Evolutionary conservation across 2,888 invertebrate genomes (phyloP), one percentile per base, ranked within the genome.

Genomic region (Smittia aterrima): DNA sequence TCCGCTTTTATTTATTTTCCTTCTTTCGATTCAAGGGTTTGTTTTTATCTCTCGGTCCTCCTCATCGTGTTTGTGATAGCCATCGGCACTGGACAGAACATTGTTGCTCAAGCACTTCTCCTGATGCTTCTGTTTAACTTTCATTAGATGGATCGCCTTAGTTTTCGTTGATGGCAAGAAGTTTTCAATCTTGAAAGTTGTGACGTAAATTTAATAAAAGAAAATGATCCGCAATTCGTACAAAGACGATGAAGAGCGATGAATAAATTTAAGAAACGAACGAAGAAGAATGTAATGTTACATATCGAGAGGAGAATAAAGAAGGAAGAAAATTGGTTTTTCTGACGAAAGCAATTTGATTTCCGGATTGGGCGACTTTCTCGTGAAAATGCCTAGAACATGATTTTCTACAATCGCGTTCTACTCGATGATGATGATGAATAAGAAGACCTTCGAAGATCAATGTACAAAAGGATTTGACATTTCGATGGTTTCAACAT

Each of bases 271-370:
- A 18, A 32, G 27, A 54, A 53, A 53, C 25, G 22, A 47, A 71
- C 47, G 47, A 71, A 32, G 54, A 67, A 38, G 22, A 24, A 70
- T 70, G 47, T 70, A 38, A 38, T 32, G 38, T 13, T 40, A 20
- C 32, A 18, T 18, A 40, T 67, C 47, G 38, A 20, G 18, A n/a
- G 13, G 20, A 16, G 20, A 22, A 18, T n/a, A 3, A n/a, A 66
- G n/a, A 66, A 16, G 25, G 47, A 25, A 13, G 53, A 70, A 70
- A 70, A 71, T 71, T 71, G 70, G 32, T 67, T 67, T 67, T 67
- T 67, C 38, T 18, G 18, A 2, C 22, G 67, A 67, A 41, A 32
- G 67, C 38, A 67, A 67, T 67, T 67, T 67, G 67, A 67, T 67
- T 67, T 67, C 41, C 9, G 58, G 7, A 58, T 22, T 18, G 22